Evolutionary conservation across 2,797 vertebrate genomes (phyloP), one percentile per base, ranked within the genome.

Genomic region (Hyperoplus lanceolatus): DNA sequence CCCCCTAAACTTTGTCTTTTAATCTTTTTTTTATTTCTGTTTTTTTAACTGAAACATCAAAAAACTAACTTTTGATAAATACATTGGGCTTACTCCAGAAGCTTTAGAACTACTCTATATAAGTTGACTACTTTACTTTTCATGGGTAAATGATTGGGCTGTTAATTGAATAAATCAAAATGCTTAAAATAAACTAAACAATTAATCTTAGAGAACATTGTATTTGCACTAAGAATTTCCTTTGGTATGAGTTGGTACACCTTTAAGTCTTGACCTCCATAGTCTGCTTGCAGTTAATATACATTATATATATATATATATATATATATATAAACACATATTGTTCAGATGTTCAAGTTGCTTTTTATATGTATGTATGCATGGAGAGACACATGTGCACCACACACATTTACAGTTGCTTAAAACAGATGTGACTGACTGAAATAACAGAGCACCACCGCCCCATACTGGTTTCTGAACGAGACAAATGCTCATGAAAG

Each of bases 401-500:
- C 81, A 82, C 67, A 62, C 55, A 54, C 74, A 70, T 69, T 45
- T 71, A 65, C 36, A 49, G 74, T 64, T 14, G 38, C 70, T 67
- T 66, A 83, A 89, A 90, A 78, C 88, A 91, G 88, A 92, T 93
- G 87, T 91, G 88, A 83, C 77, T 82, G 82, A 29, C 68, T 77
- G 68, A 71, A 80, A 90, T 85, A 86, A 75, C 81, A 55, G 83
- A 80, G 76, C 12, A n/a, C 66, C 56, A 54, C 43, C 54, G n/a
- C 84, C 81, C 63, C 91, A 77, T 74, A 58, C 90, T 64, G 83
- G 29, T 87, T 83, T 71, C 72, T 49, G 79, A 79, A 91, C 29
- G 82, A 92, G 89, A 90, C 90, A 86, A 93, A 92, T 87, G 85
- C 87, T 85, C 87, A 57, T 91, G 92, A 92, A 90, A 90, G 87